phyloP scores from a whole-genome alignment of 2,888 invertebrate species.

The Caenorhabditis doughertyi region DNA sequence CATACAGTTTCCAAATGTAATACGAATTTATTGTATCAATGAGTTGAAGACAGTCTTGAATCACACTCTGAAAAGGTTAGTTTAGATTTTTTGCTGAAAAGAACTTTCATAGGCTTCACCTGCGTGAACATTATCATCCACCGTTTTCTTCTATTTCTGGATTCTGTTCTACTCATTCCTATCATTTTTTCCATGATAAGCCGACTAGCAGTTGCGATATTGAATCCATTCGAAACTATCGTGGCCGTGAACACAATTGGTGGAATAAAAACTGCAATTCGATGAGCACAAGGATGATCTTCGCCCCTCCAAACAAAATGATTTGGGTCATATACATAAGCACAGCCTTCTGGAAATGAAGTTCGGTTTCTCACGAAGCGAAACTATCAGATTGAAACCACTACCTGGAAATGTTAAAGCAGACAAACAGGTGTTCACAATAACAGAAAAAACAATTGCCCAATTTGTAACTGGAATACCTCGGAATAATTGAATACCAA shows the following conservation, averaged over 20 bases:
- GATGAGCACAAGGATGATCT: background rate
- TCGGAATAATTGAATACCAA: slow-evolving; percentile 15
- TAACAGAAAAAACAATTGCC: background rate
- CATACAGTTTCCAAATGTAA: slow-evolving; percentile 11
- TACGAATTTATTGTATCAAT: slow-evolving; percentile 31
- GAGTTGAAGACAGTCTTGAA: slow-evolving; percentile 40
- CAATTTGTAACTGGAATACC: slow-evolving; percentile 33
- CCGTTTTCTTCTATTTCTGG: slow-evolving; percentile 20
- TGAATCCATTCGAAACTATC: slow-evolving; percentile 31
- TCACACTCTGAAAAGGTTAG: slow-evolving; percentile 46
- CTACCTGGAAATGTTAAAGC: slow-evolving; percentile 34
- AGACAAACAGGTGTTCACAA: slow-evolving; percentile 27
- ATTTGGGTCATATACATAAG: slow-evolving; percentile 43
- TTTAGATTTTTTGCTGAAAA: too few species aligned
- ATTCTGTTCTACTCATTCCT: slow-evolving; percentile 33
- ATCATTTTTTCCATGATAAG: slow-evolving; percentile 39
- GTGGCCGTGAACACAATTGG: slow-evolving; percentile 26
- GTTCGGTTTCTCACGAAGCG: too few species aligned
- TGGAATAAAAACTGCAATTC: slow-evolving; percentile 9
- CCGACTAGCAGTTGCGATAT: slow-evolving; percentile 25
- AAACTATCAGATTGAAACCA: too few species aligned
- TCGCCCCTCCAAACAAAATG: slow-evolving; percentile 39
- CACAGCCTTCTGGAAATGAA: slow-evolving; percentile 22
- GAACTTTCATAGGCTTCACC: too few species aligned
- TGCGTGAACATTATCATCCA: slow-evolving; percentile 52